Evolutionary conservation across 2,113 vertebrate genomes (phyloP).

Genomic region (Python bivittatus): DNA sequence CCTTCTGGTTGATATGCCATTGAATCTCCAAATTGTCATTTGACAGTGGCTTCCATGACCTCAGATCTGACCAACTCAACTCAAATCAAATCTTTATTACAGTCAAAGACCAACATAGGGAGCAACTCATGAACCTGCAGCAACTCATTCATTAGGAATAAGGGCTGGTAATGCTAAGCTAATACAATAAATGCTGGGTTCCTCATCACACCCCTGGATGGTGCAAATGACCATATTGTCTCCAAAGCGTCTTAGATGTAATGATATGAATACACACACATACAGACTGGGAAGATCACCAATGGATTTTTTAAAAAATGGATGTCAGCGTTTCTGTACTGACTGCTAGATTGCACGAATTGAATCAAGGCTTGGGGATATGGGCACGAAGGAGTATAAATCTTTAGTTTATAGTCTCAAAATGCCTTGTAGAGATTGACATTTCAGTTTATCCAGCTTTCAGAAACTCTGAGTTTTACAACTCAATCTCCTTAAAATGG

Average conservation of each 20-base stretch:
- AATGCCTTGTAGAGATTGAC: constrained; percentile 55
- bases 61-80: no score
- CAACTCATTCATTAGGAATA: neutral
- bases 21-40: neutral
- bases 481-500: constrained; percentile 54
- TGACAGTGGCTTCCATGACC: neutral
- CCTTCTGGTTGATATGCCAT: neutral
- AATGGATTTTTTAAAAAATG: constrained; percentile 47
- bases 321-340: constrained; percentile 64
- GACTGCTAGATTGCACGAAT: constrained; percentile 51
- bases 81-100: no score
- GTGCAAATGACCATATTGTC: neutral
- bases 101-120: no score
- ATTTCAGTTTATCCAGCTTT: constrained; percentile 66
- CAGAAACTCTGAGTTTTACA: constrained; percentile 54
- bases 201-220: neutral
- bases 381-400: constrained; percentile 18
- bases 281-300: constrained; percentile 42
- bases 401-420: constrained; percentile 48
- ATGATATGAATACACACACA: constrained; percentile 32
- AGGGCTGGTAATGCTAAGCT: neutral
- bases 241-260: neutral
- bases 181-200: neutral
- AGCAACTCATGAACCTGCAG: neutral
- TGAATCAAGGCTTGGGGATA: neutral